Base-by-base conservation (phyloP, 2,888 invertebrate genomes). In the Autographa pulchrina region DNA sequence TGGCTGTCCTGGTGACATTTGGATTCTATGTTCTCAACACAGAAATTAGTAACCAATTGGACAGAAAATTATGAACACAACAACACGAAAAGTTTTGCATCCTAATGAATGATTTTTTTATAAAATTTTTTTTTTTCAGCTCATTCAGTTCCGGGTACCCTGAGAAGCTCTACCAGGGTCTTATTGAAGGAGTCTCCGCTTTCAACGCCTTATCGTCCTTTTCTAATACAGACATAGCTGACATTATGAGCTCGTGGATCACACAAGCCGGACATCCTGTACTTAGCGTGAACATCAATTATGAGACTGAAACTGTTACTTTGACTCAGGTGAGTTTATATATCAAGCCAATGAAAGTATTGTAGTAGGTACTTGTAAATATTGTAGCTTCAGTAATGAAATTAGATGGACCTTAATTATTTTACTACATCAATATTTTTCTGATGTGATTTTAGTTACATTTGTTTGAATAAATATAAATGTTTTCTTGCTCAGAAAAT, bases 131-230 rank as follows among this genome's bases (percentile, higher is more conserved):
- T 25, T 16, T 73, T 9, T 11, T 20, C 81, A 96, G 96, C 65
- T 81, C 89, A 84, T 94, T 94, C 25, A 71, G 84, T 48, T 94
- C 94, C 9, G 96, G 96, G 0, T 91, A 90, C 20, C 96, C 97
- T 0, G 84, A 91, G 0, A 85, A 93, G 32, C 86, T 97, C 25
- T 96, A 96, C 74, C 75, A 86, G 2, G 92, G 93, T 11, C 91
- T 97, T 0, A 88, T 93, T 56, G 77, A 87, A 63, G 94, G 92
- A 13, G 94, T 94, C 43, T 87, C 65, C 8, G 65, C 38, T 71
- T 81, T 74, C 41, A 87, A 85, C 32, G 73, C 96, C 0, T 72
- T 96, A 13, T 83, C 86, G 0, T 76, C 85, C 0, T 95, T 93
- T 70, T 86, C 89, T 18, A 86, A 86, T 52, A 80, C 83, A 1